Conservation (phyloP, 1,140 invertebrate species). For the Drosophila sp. region DNA sequence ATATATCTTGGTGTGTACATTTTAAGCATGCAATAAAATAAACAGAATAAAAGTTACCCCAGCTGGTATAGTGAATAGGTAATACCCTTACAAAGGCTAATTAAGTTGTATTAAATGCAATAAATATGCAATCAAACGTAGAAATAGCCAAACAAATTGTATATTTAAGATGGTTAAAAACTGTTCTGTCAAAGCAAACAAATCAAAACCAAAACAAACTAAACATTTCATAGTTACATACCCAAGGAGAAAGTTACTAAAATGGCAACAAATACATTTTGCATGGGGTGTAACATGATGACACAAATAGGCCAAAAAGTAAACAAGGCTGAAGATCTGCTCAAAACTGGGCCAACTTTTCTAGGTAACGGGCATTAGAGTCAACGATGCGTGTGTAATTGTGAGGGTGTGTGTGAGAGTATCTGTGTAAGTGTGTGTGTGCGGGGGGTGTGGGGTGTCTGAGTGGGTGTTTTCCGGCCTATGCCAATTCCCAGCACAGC, state of each 20-base stretch:
- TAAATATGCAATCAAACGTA: no score
- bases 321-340: slow-evolving; percentile 38
- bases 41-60: background rate
- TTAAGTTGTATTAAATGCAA: no score
- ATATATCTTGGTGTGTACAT: slow-evolving; percentile 39
- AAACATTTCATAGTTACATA: no score
- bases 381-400: slow-evolving; percentile 47
- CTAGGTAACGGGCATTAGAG: slow-evolving; percentile 47
- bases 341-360: slow-evolving; percentile 50
- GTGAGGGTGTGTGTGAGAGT: slow-evolving; percentile 20
- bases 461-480: no score
- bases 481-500: slow-evolving; percentile 63
- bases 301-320: slow-evolving; percentile 41
- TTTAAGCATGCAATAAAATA: slow-evolving; percentile 42
- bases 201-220: no score
- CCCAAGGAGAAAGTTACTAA: no score
- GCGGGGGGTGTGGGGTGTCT: slow-evolving; percentile 30
- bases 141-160: no score
- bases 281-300: slow-evolving; percentile 35
- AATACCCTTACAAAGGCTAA: slow-evolving; percentile 2
- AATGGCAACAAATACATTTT: slow-evolving; percentile 38
- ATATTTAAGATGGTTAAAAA: no score
- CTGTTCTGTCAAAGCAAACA: no score
- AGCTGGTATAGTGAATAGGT: background rate
- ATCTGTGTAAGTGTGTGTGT: slow-evolving; percentile 22